Evolutionary conservation across 2,888 invertebrate genomes (phyloP).

Genomic region (Ochropacha duplaris): DNA sequence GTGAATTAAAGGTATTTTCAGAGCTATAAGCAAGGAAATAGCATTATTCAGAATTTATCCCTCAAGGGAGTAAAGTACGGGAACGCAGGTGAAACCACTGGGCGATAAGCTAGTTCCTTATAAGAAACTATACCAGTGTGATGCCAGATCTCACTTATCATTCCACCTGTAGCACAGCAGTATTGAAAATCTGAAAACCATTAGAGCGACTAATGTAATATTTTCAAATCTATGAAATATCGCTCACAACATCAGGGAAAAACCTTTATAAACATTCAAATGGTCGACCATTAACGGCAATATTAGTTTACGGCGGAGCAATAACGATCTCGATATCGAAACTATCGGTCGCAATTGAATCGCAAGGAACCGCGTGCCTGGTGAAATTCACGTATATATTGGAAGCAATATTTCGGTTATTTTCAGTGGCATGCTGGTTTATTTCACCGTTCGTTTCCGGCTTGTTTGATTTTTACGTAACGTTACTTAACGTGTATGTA

Average conservation of each 20-base stretch:
- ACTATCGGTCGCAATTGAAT: conserved; percentile 51
- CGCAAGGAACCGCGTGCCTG: conserved; percentile 31
- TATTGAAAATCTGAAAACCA: conserved; percentile 14
- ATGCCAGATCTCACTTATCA: background rate
- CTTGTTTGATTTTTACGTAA: background rate
- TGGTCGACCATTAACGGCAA: conserved; percentile 55
- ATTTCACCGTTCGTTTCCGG: background rate
- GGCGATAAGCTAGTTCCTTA: no score
- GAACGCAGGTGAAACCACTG: no score
- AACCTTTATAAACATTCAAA: conserved; percentile 55
- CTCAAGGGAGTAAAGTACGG: no score
- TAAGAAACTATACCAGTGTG: no score
- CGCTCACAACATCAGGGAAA: conserved; percentile 37
- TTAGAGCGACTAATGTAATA: conserved; percentile 20
- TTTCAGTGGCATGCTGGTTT: conserved; percentile 14
- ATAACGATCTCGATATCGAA: conserved; percentile 57
- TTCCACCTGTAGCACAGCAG: background rate
- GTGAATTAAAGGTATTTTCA: no score
- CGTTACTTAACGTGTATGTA: background rate
- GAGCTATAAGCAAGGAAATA: no score
- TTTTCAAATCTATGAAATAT: conserved; percentile 19
- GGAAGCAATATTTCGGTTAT: conserved; percentile 30
- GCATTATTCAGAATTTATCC: no score
- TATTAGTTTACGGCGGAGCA: conserved; percentile 53
- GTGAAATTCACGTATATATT: conserved; percentile 33